These are phyloP conservation scores for Seriola dumerili DNA, from an alignment of 2,113 vertebrate species.

Conservation along the genomic window DNA sequence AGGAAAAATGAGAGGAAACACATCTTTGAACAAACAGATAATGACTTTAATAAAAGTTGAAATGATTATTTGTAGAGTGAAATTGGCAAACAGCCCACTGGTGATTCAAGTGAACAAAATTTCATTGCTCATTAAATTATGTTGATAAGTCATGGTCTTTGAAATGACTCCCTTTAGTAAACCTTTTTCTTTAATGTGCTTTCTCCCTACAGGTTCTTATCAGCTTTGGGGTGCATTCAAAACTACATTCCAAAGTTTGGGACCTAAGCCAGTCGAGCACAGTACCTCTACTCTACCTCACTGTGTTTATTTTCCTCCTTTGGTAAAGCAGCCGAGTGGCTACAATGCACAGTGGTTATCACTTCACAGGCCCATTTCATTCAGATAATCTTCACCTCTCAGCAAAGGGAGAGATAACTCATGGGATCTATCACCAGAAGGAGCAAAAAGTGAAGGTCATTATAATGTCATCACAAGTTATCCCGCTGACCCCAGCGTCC, in stretches of 20 bases:
- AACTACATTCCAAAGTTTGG: conserved; percentile 74
- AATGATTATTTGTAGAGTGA: neutral
- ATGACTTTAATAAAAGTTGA: neutral
- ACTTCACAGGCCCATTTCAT: conserved; percentile 78
- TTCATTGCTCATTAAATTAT: conserved; percentile 39
- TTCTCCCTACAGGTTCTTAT: conserved; percentile 68
- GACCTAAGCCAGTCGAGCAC: conserved; percentile 70
- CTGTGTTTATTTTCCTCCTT: conserved; percentile 68
- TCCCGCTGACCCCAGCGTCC: conserved; percentile 60
- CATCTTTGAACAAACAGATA: neutral
- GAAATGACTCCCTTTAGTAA: conserved; percentile 56
- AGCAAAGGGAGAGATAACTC: conserved; percentile 80
- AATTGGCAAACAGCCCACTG: neutral
- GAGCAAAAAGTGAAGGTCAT: conserved; percentile 81
- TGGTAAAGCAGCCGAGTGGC: conserved; percentile 77
- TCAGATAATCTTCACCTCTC: conserved; percentile 81
- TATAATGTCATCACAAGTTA: conserved; percentile 82
- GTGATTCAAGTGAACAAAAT: conserved; percentile 7
- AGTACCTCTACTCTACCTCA: conserved; percentile 56
- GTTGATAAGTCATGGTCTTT: conserved; percentile 44
- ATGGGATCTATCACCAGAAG: conserved; percentile 74
- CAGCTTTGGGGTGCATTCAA: conserved; percentile 67
- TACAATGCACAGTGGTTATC: conserved; percentile 80
- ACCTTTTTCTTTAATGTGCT: conserved; percentile 55
- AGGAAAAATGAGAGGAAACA: neutral